Base-by-base conservation (phyloP, 2,888 invertebrate genomes). In the Limenitis arthemis region DNA sequence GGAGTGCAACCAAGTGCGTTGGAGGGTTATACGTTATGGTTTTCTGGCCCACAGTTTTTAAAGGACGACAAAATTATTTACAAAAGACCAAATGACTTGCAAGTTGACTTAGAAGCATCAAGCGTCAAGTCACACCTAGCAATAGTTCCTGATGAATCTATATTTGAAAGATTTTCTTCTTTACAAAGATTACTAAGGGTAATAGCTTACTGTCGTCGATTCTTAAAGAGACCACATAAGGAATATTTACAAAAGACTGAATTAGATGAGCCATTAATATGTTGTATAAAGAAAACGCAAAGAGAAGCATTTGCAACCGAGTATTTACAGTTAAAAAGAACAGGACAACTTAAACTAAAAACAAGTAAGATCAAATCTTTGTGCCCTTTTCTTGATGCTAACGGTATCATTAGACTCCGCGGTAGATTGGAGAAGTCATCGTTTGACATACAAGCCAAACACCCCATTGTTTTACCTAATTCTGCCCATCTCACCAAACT, bases 381-480 rank as follows among this genome's bases (percentile, higher is more conserved):
- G 1, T 59, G 55, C 36, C 63, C 63, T 5, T 65, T 53, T 46
- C 32, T 66, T 6, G 61, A 61, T 39, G 39, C 47, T 7, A 33
- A 53, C 1, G 47, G 51, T 5, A 43, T 59, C 30, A 51, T 67
- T 37, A 62, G 63, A 58, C 65, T 66, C 29, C 61, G 63, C 38
- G 64, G 64, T 20, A 47, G 63, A 9, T 34, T 66, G 8, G 52
- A 56, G 33, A 33, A 55, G n/a, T 52, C 63, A 32, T 31, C 53
- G 29, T n/a, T 61, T 11, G 9, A 39, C 11, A 43, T 51, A 5
- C 34, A 56, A 1, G 49, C 30, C 11, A 61, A 62, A 41, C 59
- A 65, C 47, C 63, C 63, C 2, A 56, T 62, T 5, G 59, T 68
- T 32, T 30, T 68, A 20, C 59, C 59, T 0, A 55, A 55, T 29